A percentile compares a stretch with the other conserved stretches of the same genome.
These are phyloP conservation scores for Paraplagusia blochii DNA, from an alignment of 2,113 vertebrate species.

Conservation along the genomic window DNA sequence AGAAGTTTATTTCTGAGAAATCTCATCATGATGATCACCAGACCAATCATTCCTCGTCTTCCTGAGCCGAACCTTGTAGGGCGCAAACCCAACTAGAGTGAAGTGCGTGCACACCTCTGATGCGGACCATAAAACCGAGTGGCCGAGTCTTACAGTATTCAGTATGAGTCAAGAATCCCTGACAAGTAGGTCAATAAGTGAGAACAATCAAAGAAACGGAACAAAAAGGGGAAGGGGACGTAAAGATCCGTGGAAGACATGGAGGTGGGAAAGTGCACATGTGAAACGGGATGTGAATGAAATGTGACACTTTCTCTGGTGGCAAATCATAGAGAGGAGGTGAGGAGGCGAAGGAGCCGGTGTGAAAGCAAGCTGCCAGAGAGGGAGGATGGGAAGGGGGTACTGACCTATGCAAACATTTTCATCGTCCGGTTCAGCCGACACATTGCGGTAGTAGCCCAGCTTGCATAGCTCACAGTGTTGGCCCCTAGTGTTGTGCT, in stretches of 20 bases:
- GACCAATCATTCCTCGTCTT: too few species aligned
- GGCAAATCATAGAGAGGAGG: conserved; percentile 43
- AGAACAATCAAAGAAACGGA: conserved; percentile 6
- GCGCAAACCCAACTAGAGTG: too few species aligned
- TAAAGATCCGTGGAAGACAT: conserved; percentile 28
- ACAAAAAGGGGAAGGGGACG: conserved; percentile 23
- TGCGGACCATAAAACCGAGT: too few species aligned
- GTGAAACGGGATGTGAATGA: conserved; percentile 23
- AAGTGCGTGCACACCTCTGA: too few species aligned
- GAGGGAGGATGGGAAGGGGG: conserved; percentile 58
- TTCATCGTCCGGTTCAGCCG: conserved; percentile 96
- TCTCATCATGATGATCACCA: too few species aligned
- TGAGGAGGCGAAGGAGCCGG: conserved; percentile 30
- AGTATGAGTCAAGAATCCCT: too few species aligned
- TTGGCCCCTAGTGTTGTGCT: conserved; percentile 99
- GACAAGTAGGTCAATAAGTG: conserved; percentile 8
- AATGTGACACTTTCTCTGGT: conserved; percentile 25
- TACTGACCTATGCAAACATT: conserved; percentile 99
- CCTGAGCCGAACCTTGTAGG: too few species aligned
- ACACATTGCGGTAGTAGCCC: conserved; percentile 99
- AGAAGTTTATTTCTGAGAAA: too few species aligned
- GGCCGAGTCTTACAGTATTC: too few species aligned
- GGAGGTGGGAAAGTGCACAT: conserved; percentile 15
- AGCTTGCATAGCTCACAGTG: conserved; percentile 99
- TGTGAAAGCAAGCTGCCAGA: conserved; percentile 43